These are phyloP conservation scores for Ophiothrix spiculata DNA, from an alignment of 35 echinoderm and acorn worm species.

Conservation along the genomic window DNA sequence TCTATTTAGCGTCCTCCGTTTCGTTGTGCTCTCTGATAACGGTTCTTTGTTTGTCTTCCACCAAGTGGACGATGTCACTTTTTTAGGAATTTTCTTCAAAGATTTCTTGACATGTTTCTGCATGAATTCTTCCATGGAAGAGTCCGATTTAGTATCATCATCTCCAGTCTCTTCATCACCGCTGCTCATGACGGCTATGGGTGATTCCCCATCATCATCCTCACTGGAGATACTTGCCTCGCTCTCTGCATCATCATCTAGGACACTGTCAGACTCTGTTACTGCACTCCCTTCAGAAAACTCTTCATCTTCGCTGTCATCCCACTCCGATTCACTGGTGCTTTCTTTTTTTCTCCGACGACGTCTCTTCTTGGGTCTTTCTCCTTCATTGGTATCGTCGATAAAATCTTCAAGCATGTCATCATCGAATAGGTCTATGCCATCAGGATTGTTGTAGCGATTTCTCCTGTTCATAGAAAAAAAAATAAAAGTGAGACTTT, in stretches of 20 bases:
- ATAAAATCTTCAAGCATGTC: conserved; percentile 3
- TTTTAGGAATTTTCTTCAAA: neutral
- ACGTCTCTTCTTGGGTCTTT: neutral
- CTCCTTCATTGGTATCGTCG: neutral
- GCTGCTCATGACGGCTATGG: neutral
- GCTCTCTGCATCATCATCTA: neutral
- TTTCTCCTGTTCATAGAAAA: conserved; percentile 14
- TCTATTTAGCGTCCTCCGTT: neutral
- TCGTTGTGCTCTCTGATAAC: neutral
- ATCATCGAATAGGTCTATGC: conserved; percentile 22
- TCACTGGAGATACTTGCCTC: neutral
- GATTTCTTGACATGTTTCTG: neutral
- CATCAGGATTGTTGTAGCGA: conserved; percentile 29
- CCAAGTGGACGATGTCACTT: neutral
- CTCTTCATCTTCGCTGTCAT: neutral
- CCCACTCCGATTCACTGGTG: neutral
- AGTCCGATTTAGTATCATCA: neutral
- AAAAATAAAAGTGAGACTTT: too few relatives aligned
- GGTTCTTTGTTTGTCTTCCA: neutral
- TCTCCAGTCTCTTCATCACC: neutral
- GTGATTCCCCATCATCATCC: conserved; percentile 2
- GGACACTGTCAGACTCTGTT: neutral
- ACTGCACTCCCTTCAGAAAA: neutral
- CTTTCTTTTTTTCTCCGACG: neutral
- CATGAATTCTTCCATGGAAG: neutral